phyloP scores from a whole-genome alignment of 1,140 invertebrate species.

The Caenorhabditis inopinata region DNA sequence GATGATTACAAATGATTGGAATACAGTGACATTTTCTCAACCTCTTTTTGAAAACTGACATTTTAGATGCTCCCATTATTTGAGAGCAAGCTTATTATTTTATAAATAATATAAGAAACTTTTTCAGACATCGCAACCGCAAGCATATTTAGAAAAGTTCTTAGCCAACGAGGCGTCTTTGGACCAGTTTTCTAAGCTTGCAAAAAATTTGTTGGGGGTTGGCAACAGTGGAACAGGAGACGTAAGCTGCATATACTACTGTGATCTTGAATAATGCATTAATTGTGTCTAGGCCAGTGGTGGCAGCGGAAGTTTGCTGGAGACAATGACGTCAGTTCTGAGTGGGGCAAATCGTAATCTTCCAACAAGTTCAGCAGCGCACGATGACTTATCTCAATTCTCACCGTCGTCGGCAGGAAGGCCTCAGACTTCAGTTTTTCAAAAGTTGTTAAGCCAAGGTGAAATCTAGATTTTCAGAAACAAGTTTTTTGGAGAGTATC shows the following conservation, averaged over 20 bases:
- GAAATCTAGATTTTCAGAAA: background rate
- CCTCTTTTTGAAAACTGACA: no score
- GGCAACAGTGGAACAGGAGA: slow-evolving; percentile 15
- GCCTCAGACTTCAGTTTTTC: slow-evolving; percentile 22
- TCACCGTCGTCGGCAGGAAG: background rate
- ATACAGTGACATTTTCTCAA: no score
- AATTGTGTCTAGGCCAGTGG: slow-evolving; percentile 12
- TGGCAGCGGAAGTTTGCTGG: slow-evolving; percentile 45
- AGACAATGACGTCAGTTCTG: slow-evolving; percentile 42
- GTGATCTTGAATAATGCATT: background rate
- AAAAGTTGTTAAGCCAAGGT: slow-evolving; percentile 36
- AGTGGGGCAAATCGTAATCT: slow-evolving; percentile 1
- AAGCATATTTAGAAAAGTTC: background rate
- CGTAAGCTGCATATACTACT: background rate
- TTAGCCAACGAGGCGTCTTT: slow-evolving; percentile 52
- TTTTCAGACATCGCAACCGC: slow-evolving; percentile 20
- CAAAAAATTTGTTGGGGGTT: slow-evolving; percentile 57
- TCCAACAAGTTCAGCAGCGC: slow-evolving; percentile 9
- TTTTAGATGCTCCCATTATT: no score
- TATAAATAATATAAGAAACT: no score
- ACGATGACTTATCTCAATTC: slow-evolving; percentile 26
- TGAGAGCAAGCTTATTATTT: no score
- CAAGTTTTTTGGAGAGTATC: no score
- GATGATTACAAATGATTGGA: no score
- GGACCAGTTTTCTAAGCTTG: slow-evolving; percentile 56